Evolutionary conservation across 2,113 vertebrate genomes (phyloP).

Genomic region (Caranx ignobilis): DNA sequence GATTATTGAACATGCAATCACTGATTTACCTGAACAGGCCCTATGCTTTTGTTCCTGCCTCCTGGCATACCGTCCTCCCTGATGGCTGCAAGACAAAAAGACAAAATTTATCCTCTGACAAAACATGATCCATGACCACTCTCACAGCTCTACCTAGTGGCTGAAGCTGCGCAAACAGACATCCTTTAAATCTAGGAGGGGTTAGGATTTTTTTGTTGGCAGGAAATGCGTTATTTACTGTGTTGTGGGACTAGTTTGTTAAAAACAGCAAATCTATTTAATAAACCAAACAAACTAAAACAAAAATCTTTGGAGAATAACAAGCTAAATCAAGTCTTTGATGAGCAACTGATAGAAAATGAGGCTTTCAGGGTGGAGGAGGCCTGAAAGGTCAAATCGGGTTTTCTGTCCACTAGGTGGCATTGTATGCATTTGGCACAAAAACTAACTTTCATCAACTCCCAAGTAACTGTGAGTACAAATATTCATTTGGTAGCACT

Average conservation of each 20-base stretch:
- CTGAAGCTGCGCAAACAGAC: background rate
- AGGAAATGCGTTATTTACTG: background rate
- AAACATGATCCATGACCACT: background rate
- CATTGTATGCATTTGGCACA: background rate
- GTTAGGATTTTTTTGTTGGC: background rate
- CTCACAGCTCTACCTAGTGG: slow-evolving; percentile 69
- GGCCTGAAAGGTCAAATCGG: slow-evolving; percentile 1
- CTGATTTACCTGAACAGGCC: slow-evolving; percentile 94
- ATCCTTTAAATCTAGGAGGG: too few species aligned
- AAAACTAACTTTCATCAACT: background rate
- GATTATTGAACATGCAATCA: background rate
- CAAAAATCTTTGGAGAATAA: too few species aligned
- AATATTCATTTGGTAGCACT: background rate
- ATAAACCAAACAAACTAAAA: too few species aligned
- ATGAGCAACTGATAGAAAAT: background rate
- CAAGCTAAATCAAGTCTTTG: background rate
- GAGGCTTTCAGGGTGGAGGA: background rate
- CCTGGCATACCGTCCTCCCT: slow-evolving; percentile 99
- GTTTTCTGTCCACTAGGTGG: slow-evolving; percentile 66
- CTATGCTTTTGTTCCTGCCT: slow-evolving; percentile 99
- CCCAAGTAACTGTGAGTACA: background rate
- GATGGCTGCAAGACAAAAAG: slow-evolving; percentile 87
- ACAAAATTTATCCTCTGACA: background rate
- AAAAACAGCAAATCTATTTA: background rate
- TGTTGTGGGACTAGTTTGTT: background rate